phyloP scores from a whole-genome alignment of 2,113 vertebrate species.

The Craseonycteris thonglongyai region DNA sequence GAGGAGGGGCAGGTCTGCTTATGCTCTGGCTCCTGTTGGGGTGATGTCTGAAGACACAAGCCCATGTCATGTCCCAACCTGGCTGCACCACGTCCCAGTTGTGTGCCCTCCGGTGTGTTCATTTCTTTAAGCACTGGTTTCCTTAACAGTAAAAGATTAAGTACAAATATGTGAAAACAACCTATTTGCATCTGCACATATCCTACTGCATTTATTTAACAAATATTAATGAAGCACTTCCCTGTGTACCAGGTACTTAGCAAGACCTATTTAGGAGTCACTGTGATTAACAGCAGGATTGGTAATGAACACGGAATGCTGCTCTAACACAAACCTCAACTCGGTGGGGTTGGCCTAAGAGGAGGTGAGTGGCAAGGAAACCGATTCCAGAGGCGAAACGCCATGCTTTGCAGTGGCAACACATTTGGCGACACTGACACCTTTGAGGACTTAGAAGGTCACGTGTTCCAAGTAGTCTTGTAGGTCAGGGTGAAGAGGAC shows the following conservation, averaged over 20 bases:
- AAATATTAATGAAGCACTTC: not conserved
- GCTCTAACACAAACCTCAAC: not conserved
- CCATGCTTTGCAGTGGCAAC: not conserved
- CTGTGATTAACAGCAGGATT: not conserved
- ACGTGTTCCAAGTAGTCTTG: not conserved
- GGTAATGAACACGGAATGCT: too few relatives aligned
- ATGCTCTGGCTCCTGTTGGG: not conserved
- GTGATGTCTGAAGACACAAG: not conserved
- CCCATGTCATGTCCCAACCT: rapidly evolving
- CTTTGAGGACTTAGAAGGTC: not conserved
- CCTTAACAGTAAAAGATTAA: not conserved
- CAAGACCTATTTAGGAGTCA: not conserved
- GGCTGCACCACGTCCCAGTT: not conserved
- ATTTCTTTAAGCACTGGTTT: not conserved
- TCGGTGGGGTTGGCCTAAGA: not conserved
- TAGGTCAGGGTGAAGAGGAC: not conserved
- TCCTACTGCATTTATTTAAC: not conserved
- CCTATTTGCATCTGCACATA: not conserved
- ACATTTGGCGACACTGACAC: not conserved
- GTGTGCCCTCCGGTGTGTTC: not conserved
- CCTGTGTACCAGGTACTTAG: not conserved
- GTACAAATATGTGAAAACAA: not conserved
- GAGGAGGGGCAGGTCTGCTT: not conserved
- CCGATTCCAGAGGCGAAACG: not conserved
- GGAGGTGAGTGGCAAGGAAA: not conserved